These are phyloP conservation scores for Centrocercus urophasianus DNA, from an alignment of 2,113 vertebrate species.

Conservation along the genomic window DNA sequence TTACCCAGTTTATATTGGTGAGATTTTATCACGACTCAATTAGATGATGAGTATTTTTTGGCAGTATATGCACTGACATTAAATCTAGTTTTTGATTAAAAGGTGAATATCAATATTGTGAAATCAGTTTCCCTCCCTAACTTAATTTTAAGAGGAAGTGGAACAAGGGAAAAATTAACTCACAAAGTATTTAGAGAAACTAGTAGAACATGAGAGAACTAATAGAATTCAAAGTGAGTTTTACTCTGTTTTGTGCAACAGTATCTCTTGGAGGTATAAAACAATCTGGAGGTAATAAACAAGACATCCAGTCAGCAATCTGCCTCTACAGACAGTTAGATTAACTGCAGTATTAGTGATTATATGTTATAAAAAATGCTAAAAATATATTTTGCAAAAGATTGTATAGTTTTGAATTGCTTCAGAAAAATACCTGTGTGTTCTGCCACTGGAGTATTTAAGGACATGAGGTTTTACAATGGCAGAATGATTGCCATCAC, in stretches of 20 bases:
- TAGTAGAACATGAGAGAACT: background rate
- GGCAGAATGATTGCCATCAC: background rate
- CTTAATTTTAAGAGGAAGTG: background rate
- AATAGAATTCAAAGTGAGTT: background rate
- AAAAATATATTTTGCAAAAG: background rate
- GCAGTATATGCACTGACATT: background rate
- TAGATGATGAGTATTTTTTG: background rate
- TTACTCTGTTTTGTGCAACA: background rate
- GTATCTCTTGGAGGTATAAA: background rate
- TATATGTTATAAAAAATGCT: background rate
- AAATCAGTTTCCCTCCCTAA: background rate
- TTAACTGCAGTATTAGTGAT: background rate
- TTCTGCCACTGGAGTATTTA: too few species aligned
- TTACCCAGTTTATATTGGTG: background rate
- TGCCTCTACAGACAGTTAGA: background rate
- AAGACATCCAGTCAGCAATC: too few species aligned
- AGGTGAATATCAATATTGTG: background rate
- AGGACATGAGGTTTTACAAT: background rate
- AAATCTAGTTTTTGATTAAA: background rate
- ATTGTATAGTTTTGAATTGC: background rate
- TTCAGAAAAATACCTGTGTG: background rate
- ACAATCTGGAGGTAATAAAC: background rate
- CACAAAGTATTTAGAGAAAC: background rate
- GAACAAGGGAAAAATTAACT: background rate
- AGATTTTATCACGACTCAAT: background rate